Conservation (phyloP, 92 coral and sea anemone species). For the Paramuricea clavata region DNA sequence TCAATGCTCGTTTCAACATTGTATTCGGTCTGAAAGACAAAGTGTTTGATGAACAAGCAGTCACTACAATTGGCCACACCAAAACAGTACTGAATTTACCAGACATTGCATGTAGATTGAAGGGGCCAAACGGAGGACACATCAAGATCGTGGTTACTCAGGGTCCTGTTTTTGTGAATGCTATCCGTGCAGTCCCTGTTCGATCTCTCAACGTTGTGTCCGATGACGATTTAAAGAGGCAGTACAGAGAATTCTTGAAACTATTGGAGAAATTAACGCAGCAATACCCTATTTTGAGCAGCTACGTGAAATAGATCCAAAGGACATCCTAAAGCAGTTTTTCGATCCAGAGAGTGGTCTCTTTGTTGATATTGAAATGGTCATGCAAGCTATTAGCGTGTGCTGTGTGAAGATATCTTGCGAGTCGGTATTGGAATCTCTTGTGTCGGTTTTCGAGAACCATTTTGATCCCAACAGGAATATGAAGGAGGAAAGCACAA, state of each 20-base stretch:
- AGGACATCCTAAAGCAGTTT: constrained; percentile 24
- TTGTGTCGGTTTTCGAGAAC: constrained; percentile 36
- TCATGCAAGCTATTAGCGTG: constrained; percentile 28
- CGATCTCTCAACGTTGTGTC: constrained; percentile 27
- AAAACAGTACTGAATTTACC: constrained; percentile 26
- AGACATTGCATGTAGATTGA: constrained; percentile 37
- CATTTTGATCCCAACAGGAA: constrained; percentile 26
- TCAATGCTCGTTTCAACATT: constrained; percentile 31
- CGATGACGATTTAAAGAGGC: constrained; percentile 19
- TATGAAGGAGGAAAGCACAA: constrained; percentile 26
- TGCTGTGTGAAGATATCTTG: constrained; percentile 28
- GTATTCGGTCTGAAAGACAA: constrained; percentile 30
- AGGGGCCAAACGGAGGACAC: constrained; percentile 32
- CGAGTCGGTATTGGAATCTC: constrained; percentile 29
- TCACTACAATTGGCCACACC: constrained; percentile 37
- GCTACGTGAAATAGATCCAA: constrained; percentile 23
- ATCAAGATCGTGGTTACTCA: constrained; percentile 33
- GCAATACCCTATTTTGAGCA: constrained; percentile 17
- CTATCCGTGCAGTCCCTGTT: constrained; percentile 30
- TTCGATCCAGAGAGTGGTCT: constrained; percentile 30
- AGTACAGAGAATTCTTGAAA: constrained; percentile 36
- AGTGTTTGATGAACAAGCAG: constrained; percentile 25
- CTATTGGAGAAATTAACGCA: constrained; percentile 22
- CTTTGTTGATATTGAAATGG: constrained; percentile 26
- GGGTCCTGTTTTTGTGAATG: constrained; percentile 24